Evolutionary conservation across 2,113 vertebrate species (phyloP), one percentile per base, ranked within the genome.

Genomic region (Petromus typicus): DNA sequence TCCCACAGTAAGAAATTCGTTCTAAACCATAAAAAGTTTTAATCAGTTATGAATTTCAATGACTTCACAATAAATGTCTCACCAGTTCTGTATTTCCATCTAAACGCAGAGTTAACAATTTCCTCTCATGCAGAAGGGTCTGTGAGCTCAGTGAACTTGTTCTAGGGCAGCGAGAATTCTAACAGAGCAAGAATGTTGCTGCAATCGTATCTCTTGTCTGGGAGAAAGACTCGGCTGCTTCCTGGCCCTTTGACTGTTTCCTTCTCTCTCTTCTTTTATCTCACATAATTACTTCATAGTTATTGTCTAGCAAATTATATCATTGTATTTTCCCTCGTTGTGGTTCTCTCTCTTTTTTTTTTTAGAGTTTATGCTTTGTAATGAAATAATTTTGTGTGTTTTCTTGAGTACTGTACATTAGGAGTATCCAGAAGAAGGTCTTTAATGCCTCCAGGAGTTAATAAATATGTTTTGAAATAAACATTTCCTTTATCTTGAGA

Each of bases 391-490:
- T 73, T 66, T 66, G 3, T 40, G 54, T 82, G 45, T 54, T 80
- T 92, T 43, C 75, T 86, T 61, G 2, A 27, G 16, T 64, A 69
- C 18, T 57, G 43, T 45, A 56, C 18, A 69, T 48, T 32, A 2
- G 5, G 16, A 22, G 9, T 73, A 59, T 34, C 40, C 67, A 57
- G 54, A 67, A 56, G 18, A 86, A 20, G 37, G 13, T 16, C 32
- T 48, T 32, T 4, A 57, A 63, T 37, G 30, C 11, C 76, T 32
- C 51, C 9, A 16, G 5, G 13, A 61, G 57, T 67, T 84, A 71
- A 73, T 75, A 86, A 18, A 76, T 67, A 83, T 3, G 30, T 82
- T 91, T 48, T 75, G 13, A 94, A 80, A 71, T 90, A 61, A 91
- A 91, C 9, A 0, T 86, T 83, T 59, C 22, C 56, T 73, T 56